Evolutionary conservation across 2,888 invertebrate genomes (phyloP), one percentile per base, ranked within the genome.

Genomic region (Unio pictorum): DNA sequence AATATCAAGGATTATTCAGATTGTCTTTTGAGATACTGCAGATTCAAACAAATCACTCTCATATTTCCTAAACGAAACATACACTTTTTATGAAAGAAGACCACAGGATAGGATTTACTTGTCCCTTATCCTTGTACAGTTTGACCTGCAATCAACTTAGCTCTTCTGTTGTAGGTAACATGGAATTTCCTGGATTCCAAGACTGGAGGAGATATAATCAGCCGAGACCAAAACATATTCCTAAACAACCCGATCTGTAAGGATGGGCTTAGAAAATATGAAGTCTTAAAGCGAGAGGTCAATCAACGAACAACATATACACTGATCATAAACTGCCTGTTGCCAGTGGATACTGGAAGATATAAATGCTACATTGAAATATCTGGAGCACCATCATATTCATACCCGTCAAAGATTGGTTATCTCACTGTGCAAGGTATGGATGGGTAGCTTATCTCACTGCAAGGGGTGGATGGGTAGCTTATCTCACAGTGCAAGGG

Each of bases 291-390:
- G 11, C 81, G 84, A n/a, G 55, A 30, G 18, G 61, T 72, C 3
- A 80, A 78, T 60, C 75, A 82, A n/a, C 73, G 82, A 20, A 66
- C 74, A 8, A 86, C 83, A 4, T 88, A 84, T 75, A 85, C 80
- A 73, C 73, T 89, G 67, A 76, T 85, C n/a, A 75, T 89, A 18
- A 81, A 86, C 15, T 81, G 84, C 23, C 76, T 89, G 34, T 74
- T 76, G 23, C 74, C 84, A 60, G 81, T 80, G 30, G 87, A 89
- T 67, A 82, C 85, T 20, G 88, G 88, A 5, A 74, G 34, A 1
- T 89, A 88, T 74, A 74, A 75, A 45, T 89, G 89, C 68, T 74
- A 76, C 26, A 82, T 89, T 4, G 73, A 78, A 20, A 80, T 88
- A 18, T 67, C 68, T 7, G 84, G 83, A 4, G 69, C 68, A 1